Evolutionary conservation across 1,140 invertebrate genomes (phyloP).

Genomic region (Lycorma delicatula): DNA sequence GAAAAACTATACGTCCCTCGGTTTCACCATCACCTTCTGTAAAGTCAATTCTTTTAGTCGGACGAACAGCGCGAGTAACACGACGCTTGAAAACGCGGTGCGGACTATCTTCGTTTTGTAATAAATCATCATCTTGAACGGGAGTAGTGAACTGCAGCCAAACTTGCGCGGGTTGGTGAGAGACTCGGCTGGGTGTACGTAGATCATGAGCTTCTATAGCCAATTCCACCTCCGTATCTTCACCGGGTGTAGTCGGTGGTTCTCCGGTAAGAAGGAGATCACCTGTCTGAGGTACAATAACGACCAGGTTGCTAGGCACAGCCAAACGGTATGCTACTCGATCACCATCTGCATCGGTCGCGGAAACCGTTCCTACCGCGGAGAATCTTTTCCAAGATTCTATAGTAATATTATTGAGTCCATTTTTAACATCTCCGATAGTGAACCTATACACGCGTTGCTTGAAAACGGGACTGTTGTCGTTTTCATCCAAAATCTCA

Average conservation of each 20-base stretch:
- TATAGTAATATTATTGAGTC: slow-evolving; percentile 37
- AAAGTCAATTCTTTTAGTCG: slow-evolving; percentile 86
- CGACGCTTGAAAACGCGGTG: slow-evolving; percentile 66
- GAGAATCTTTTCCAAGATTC: slow-evolving; percentile 61
- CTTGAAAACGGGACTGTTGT: slow-evolving; percentile 78
- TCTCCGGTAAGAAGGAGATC: slow-evolving; percentile 73
- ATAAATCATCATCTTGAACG: slow-evolving; percentile 42
- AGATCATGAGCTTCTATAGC: slow-evolving; percentile 75
- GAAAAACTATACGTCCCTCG: slow-evolving; percentile 80
- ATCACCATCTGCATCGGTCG: slow-evolving; percentile 79
- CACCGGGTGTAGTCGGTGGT: slow-evolving; percentile 47
- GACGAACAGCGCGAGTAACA: slow-evolving; percentile 77
- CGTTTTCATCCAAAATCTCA: slow-evolving; percentile 75
- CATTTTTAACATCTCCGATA: slow-evolving; percentile 46
- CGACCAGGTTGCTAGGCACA: slow-evolving; percentile 66
- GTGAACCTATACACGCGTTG: slow-evolving; percentile 68
- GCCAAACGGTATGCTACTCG: slow-evolving; percentile 71
- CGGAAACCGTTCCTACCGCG: slow-evolving; percentile 69
- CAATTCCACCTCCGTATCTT: slow-evolving; percentile 54
- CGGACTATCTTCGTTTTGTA: slow-evolving; percentile 29
- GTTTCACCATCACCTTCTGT: slow-evolving; percentile 82
- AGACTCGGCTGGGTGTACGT: slow-evolving; percentile 51
- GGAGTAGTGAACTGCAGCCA: slow-evolving; percentile 63
- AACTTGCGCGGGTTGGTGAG: slow-evolving; percentile 59
- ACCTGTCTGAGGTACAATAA: slow-evolving; percentile 86